Percentiles rank a stretch among this genome's conserved stretches.
Conservation (phyloP, 2,888 invertebrate genomes). For the Hyles lineata region DNA sequence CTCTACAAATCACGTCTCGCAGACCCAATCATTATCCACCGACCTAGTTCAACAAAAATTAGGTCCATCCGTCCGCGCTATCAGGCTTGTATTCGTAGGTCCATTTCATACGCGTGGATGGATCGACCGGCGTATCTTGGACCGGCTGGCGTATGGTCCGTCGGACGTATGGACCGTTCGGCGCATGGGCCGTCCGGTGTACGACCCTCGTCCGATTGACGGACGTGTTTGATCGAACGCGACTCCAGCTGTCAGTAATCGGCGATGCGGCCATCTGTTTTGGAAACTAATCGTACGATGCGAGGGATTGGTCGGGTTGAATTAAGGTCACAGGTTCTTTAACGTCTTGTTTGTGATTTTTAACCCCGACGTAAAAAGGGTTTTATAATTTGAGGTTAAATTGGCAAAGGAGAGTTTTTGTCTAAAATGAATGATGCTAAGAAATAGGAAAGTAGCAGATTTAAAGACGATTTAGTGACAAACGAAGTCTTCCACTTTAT, state of each 20-base stretch:
- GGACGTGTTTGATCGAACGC: constrained; percentile 37
- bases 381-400: too few relatives aligned
- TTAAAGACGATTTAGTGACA: too few relatives aligned
- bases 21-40: too few relatives aligned
- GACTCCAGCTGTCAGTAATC: constrained; percentile 43
- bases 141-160: neutral
- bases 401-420: too few relatives aligned
- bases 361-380: too few relatives aligned
- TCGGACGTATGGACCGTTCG: neutral
- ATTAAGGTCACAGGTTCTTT: constrained; percentile 10
- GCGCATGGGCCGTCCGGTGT: constrained; percentile 32
- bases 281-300: constrained; percentile 41
- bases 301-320: constrained; percentile 9
- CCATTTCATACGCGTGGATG: constrained; percentile 22
- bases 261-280: constrained; percentile 38
- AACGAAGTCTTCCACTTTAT: too few relatives aligned
- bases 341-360: too few relatives aligned
- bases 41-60: constrained; percentile 2
- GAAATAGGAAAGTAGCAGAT: too few relatives aligned
- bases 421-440: too few relatives aligned
- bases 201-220: constrained; percentile 45
- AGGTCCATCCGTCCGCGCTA: neutral
- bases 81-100: constrained; percentile 1
- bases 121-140: neutral
- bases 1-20: neutral